Evolutionary conservation across 2,888 invertebrate genomes (phyloP).

Genomic region (Drosophila subquinaria): DNA sequence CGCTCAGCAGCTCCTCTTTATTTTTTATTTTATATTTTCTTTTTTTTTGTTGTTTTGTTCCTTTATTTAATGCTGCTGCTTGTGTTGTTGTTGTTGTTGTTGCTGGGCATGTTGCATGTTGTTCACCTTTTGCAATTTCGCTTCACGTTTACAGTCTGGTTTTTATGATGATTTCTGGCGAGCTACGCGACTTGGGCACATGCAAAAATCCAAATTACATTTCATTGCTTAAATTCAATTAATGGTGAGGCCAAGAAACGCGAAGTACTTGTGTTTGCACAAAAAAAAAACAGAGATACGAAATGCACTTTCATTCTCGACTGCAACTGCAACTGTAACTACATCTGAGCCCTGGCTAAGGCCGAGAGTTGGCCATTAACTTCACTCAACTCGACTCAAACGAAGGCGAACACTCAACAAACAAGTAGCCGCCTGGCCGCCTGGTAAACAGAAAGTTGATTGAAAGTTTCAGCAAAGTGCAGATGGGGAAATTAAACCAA

Average conservation of each 20-base stretch:
- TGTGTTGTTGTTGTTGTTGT: constrained; percentile 21
- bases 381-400: constrained; percentile 26
- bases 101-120: constrained; percentile 64
- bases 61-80: constrained; percentile 12
- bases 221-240: constrained; percentile 78
- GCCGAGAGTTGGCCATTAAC: constrained; percentile 58
- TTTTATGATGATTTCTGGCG: constrained; percentile 62
- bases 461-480: constrained; percentile 69
- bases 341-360: constrained; percentile 22
- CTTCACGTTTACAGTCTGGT: constrained; percentile 50
- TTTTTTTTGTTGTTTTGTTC: constrained; percentile 24
- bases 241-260: constrained; percentile 52
- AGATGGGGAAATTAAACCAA: constrained; percentile 49
- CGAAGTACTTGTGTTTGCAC: constrained; percentile 36
- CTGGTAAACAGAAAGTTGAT: constrained; percentile 75
- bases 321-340: constrained; percentile 16
- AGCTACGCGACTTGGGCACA: constrained; percentile 66
- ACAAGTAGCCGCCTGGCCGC: constrained; percentile 56
- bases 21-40: constrained; percentile 25
- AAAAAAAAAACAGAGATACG: constrained; percentile 35
- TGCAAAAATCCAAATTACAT: constrained; percentile 78
- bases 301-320: constrained; percentile 55
- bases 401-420: constrained; percentile 49
- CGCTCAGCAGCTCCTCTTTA: constrained; percentile 37
- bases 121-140: constrained; percentile 69